Evolutionary conservation across 2,797 vertebrate species (phyloP).

Genomic region (Tenualosa thibaudeaui): DNA sequence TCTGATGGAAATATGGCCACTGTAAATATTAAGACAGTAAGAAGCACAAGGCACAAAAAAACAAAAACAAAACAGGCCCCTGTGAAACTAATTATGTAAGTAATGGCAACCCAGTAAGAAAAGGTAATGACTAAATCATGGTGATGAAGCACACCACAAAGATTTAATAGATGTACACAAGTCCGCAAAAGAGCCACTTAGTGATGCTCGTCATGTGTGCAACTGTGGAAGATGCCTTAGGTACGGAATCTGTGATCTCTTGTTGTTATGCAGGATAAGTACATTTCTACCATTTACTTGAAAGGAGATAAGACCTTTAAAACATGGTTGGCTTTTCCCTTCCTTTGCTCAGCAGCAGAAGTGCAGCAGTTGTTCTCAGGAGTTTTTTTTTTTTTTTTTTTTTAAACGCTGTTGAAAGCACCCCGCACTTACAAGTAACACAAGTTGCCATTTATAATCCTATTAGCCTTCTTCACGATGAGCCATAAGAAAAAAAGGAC

Average conservation of each 20-base stretch:
- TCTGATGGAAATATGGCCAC: not conserved
- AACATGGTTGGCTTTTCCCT: not conserved
- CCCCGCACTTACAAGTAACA: not conserved
- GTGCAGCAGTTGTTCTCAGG: not conserved
- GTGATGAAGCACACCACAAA: constrained; percentile 1
- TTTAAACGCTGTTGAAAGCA: not conserved
- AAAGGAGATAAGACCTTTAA: not conserved
- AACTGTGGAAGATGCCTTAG: constrained; percentile 1
- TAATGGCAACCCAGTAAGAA: constrained; percentile 9
- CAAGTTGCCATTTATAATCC: constrained; percentile 3
- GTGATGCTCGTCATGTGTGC: not conserved
- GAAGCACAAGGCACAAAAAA: not conserved
- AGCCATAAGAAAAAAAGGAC: not conserved
- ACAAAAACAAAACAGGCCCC: not conserved
- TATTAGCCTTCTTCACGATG: too few relatives aligned
- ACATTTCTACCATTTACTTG: constrained; percentile 2
- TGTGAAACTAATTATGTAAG: not conserved
- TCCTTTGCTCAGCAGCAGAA: not conserved
- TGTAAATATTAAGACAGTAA: not conserved
- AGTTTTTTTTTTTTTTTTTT: not conserved
- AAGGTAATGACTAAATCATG: constrained; percentile 20
- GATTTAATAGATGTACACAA: not conserved
- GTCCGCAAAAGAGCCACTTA: not conserved
- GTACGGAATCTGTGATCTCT: not conserved
- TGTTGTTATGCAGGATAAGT: not conserved